Evolutionary conservation across 2,797 vertebrate genomes (phyloP).

Genomic region (Serranus cabrilla): DNA sequence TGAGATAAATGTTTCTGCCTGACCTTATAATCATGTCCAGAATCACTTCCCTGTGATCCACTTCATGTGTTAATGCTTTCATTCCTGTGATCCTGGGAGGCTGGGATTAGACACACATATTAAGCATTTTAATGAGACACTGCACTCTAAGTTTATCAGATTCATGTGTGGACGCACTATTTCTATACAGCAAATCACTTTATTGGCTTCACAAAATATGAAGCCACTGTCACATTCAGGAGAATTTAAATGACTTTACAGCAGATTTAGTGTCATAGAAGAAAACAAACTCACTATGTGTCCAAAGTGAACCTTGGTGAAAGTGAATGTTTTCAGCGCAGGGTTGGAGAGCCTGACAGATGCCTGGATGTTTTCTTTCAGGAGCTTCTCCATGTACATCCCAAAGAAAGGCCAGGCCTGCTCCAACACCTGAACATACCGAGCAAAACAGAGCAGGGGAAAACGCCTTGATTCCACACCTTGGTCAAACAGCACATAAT

Average conservation of each 20-base stretch:
- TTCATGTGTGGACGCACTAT: background rate
- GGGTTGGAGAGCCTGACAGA: conserved; percentile 87
- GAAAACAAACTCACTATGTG: conserved; percentile 85
- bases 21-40: conserved; percentile 94
- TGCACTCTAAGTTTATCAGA: background rate
- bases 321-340: conserved; percentile 91
- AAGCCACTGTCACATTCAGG: background rate
- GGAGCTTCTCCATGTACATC: conserved; percentile 93
- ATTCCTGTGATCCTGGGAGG: conserved; percentile 92
- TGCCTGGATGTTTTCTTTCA: conserved; percentile 90
- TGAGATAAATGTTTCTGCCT: background rate
- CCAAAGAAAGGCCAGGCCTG: conserved; percentile 97
- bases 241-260: background rate
- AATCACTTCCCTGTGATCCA: conserved; percentile 90
- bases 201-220: background rate
- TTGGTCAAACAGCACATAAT: background rate
- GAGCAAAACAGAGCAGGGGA: conserved; percentile 1
- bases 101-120: conserved; percentile 79
- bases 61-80: conserved; percentile 90
- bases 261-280: no score
- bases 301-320: conserved; percentile 94
- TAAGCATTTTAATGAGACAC: background rate
- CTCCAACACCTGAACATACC: conserved; percentile 85
- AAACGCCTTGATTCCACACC: background rate
- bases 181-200: background rate